phyloP scores from a whole-genome alignment of 2,888 invertebrate species.

The Chorisops tibialis region DNA sequence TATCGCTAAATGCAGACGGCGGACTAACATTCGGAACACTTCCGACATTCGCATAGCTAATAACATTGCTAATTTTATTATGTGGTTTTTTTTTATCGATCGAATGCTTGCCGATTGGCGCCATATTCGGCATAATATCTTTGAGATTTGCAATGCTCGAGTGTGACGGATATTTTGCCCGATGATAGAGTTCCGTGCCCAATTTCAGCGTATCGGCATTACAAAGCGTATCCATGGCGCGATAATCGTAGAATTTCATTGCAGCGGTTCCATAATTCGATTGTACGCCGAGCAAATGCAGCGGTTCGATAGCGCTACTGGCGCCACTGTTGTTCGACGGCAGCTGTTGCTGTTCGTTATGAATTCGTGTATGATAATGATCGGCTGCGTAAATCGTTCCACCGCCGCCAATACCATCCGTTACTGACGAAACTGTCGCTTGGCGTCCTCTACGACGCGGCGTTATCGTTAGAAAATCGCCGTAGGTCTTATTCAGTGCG shows the following conservation, averaged over 20 bases:
- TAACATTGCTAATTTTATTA: slow-evolving; percentile 19
- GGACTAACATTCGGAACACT: slow-evolving; percentile 40
- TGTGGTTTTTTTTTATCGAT: slow-evolving; percentile 40
- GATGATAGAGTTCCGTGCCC: slow-evolving; percentile 40
- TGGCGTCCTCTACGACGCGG: slow-evolving; percentile 43
- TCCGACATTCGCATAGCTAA: background rate
- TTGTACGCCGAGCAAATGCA: slow-evolving; percentile 16
- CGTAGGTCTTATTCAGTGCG: slow-evolving; percentile 45
- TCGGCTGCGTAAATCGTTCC: background rate
- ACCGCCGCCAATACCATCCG: background rate
- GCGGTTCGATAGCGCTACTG: slow-evolving; percentile 38
- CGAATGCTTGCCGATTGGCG: slow-evolving; percentile 38
- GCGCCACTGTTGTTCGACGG: slow-evolving; percentile 38
- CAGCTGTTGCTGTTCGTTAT: slow-evolving; percentile 26
- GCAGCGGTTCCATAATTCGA: slow-evolving; percentile 19
- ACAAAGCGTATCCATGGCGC: slow-evolving; percentile 43
- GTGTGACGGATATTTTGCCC: slow-evolving; percentile 6
- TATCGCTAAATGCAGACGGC: slow-evolving; percentile 55
- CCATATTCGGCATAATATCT: slow-evolving; percentile 24
- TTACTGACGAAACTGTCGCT: slow-evolving; percentile 20
- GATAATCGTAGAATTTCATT: slow-evolving; percentile 42
- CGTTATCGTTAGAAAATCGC: slow-evolving; percentile 46
- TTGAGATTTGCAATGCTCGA: slow-evolving; percentile 20
- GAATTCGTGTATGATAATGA: slow-evolving; percentile 38
- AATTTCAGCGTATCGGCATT: slow-evolving; percentile 47